Conservation (phyloP, 2,797 vertebrate species). For the Hephaestus fuliginosus region DNA sequence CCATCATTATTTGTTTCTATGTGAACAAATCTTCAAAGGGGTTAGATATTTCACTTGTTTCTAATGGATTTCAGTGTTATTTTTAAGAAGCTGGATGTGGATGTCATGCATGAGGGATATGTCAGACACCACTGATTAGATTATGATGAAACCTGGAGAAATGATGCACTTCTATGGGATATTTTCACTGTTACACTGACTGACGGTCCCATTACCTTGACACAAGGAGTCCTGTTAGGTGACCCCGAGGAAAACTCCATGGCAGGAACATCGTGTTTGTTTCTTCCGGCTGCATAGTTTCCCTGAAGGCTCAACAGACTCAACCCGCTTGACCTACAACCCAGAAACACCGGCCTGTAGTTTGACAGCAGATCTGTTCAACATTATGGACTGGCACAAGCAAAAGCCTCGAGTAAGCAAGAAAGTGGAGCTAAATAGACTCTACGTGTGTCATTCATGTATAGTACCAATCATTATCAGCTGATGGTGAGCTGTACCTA, state of each 20-base stretch:
- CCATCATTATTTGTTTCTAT: background rate
- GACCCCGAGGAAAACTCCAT: constrained; percentile 7
- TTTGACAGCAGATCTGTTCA: background rate
- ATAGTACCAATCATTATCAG: too few relatives aligned
- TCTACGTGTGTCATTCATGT: too few relatives aligned
- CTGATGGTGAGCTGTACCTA: too few relatives aligned
- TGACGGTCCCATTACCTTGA: constrained; percentile 21
- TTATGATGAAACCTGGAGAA: constrained; percentile 52
- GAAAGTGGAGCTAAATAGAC: too few relatives aligned
- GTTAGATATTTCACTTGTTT: background rate
- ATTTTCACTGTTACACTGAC: constrained; percentile 17
- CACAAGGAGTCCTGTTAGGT: constrained; percentile 8
- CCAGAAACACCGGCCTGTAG: background rate
- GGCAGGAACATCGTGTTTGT: background rate
- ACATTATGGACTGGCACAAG: background rate
- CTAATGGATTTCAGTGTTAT: constrained; percentile 5
- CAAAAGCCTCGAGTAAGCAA: background rate
- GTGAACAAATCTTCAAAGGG: constrained; percentile 5
- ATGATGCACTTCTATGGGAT: constrained; percentile 17
- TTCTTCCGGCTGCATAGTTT: background rate
- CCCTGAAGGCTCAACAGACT: background rate
- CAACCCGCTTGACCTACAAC: background rate
- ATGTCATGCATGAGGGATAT: constrained; percentile 41
- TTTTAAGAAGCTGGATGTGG: background rate
- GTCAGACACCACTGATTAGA: constrained; percentile 43